Percentiles rank a stretch among this genome's conserved stretches.
These are phyloP conservation scores for Sylvietta virens DNA, from an alignment of 2,113 vertebrate species.

Conservation along the genomic window DNA sequence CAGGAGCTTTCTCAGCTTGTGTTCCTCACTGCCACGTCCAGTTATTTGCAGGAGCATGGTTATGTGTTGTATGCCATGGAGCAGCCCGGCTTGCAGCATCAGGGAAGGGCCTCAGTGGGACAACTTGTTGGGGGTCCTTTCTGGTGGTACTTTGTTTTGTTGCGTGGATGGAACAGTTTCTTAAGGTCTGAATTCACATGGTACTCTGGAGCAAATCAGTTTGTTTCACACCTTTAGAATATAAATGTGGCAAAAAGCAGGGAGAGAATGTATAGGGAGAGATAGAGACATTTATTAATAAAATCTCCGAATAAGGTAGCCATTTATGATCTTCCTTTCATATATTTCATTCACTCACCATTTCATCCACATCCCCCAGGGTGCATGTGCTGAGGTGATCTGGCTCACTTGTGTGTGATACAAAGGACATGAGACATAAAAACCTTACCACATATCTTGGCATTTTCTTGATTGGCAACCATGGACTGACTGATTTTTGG, in stretches of 20 bases:
- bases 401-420: background rate
- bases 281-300: background rate
- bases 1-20: background rate
- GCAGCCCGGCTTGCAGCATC: background rate
- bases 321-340: background rate
- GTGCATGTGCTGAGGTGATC: background rate
- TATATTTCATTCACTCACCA: background rate
- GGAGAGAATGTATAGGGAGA: background rate
- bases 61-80: accelerated
- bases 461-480: background rate
- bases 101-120: background rate
- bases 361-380: background rate
- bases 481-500: background rate
- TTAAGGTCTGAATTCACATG: background rate
- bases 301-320: background rate
- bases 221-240: background rate
- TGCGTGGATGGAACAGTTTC: background rate
- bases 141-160: background rate
- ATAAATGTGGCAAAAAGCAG: background rate
- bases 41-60: background rate
- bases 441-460: background rate
- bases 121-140: background rate
- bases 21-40: background rate
- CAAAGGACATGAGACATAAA: background rate
- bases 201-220: background rate